Evolutionary conservation across 2,888 invertebrate species (phyloP), one percentile per base, ranked within the genome.

Genomic region (Iphiclides podalirius): DNA sequence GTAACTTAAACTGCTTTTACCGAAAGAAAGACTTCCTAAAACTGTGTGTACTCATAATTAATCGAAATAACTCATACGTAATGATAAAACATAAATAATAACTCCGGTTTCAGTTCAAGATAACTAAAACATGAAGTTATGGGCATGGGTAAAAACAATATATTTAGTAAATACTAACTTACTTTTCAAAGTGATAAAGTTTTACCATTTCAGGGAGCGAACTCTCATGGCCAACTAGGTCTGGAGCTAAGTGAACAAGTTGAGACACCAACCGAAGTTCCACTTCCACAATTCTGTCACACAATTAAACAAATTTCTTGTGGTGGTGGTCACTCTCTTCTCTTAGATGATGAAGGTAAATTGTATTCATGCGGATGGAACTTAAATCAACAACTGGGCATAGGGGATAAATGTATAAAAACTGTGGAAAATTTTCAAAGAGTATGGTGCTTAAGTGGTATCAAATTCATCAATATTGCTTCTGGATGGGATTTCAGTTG

Each of bases 401-500:
- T 81, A 28, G 78, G 90, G 26, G 77, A 79, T 14, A 74, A 79
- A 58, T 84, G 90, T 42, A 78, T 91, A 41, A 82, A 75, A 17
- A 12, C 20, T 6, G 36, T 41, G 1, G 37, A 31, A 11, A 37
- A 40, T 15, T 92, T 93, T 62, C 82, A 91, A 71, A 90, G 92
- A 67, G 90, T 92, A 47, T 92, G 92, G 81, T 76, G 81, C 42
- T 67, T 92, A 47, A 90, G 90, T 66, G 89, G 77, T 66, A 84
- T 74, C 68, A 88, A 61, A 50, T 90, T 95, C 54, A 87, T 86
- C 44, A 90, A 91, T 57, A 85, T 95, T 50, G 91, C 92, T 26
- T 94, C 94, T 61, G 95, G 95, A n/a, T 95, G 95, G 95, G 94
- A 95, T 67, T 93, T 93, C 57, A 94, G 94, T 47, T 93, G 94